These are phyloP conservation scores for Daphoenositta chrysoptera DNA, from an alignment of 2,113 vertebrate species.

Conservation along the genomic window DNA sequence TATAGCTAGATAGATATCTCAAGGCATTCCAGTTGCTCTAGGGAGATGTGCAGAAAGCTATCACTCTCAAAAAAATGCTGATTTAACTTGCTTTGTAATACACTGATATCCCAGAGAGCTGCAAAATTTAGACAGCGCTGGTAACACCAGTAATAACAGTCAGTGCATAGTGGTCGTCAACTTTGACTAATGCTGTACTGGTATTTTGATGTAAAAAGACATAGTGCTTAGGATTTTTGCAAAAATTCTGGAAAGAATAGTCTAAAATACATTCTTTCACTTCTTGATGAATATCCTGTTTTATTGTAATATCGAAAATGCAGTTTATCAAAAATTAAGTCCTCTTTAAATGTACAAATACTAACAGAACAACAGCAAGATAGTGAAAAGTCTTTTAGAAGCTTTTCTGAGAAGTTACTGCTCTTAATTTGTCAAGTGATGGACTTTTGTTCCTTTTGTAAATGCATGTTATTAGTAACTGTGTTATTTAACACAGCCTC, in stretches of 20 bases:
- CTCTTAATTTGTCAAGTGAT: not conserved
- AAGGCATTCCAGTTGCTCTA: not conserved
- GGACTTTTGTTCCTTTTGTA: not conserved
- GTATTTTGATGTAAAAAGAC: not conserved
- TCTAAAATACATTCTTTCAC: not conserved
- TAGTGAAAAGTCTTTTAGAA: not conserved
- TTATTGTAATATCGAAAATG: not conserved
- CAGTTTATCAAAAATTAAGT: not conserved
- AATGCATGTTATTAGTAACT: not conserved
- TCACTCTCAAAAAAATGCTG: not conserved
- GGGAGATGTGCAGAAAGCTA: not conserved
- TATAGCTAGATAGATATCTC: not conserved
- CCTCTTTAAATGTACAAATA: not conserved
- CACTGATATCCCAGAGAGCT: not conserved
- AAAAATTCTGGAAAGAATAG: not conserved
- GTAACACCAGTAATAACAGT: not conserved
- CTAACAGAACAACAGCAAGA: not conserved
- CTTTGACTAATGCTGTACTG: not conserved
- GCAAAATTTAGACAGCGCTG: not conserved
- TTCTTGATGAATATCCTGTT: not conserved
- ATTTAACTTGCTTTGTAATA: not conserved
- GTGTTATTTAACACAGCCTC: not conserved
- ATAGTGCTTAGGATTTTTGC: not conserved
- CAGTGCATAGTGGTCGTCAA: not conserved
- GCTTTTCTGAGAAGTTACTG: not conserved